These are phyloP conservation scores for Dynastes maya DNA, from an alignment of 2,888 invertebrate genomes.

Conservation along the genomic window DNA sequence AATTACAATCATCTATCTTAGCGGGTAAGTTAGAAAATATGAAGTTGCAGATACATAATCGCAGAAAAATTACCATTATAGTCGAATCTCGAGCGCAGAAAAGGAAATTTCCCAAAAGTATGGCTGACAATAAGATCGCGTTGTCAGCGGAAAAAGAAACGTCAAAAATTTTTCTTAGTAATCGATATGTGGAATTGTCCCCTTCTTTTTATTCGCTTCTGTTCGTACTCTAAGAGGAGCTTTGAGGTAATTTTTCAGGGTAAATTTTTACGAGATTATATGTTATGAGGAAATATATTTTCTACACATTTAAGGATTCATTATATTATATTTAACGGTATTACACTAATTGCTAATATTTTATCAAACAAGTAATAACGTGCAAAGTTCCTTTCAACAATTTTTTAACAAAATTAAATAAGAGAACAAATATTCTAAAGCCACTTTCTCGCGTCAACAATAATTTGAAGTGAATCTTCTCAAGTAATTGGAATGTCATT, in stretches of 20 bases:
- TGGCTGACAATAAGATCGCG: conserved; percentile 7
- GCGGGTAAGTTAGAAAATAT: conserved; percentile 4
- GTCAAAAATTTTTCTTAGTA: conserved; percentile 35
- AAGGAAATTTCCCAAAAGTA: conserved; percentile 10
- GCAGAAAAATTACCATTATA: conserved; percentile 32
- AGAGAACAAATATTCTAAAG: too few relatives aligned
- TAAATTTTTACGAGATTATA: background rate
- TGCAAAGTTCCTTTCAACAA: too few relatives aligned
- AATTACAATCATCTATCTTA: conserved; percentile 7
- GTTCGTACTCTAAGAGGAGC: background rate
- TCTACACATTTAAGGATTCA: too few relatives aligned
- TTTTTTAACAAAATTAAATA: too few relatives aligned
- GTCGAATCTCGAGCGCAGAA: conserved; percentile 6
- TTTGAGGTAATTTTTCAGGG: background rate
- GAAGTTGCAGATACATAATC: conserved; percentile 15
- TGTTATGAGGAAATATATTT: too few relatives aligned
- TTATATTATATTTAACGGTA: too few relatives aligned
- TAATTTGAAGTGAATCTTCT: too few relatives aligned
- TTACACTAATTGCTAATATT: too few relatives aligned
- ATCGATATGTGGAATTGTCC: conserved; percentile 16
- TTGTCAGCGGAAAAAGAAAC: conserved; percentile 15
- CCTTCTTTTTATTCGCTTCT: background rate
- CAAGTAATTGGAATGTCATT: too few relatives aligned
- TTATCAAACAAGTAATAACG: too few relatives aligned
- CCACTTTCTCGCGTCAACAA: too few relatives aligned